phyloP scores from a whole-genome alignment of 2,797 vertebrate genomes.

The Loriculus beryllinus region DNA sequence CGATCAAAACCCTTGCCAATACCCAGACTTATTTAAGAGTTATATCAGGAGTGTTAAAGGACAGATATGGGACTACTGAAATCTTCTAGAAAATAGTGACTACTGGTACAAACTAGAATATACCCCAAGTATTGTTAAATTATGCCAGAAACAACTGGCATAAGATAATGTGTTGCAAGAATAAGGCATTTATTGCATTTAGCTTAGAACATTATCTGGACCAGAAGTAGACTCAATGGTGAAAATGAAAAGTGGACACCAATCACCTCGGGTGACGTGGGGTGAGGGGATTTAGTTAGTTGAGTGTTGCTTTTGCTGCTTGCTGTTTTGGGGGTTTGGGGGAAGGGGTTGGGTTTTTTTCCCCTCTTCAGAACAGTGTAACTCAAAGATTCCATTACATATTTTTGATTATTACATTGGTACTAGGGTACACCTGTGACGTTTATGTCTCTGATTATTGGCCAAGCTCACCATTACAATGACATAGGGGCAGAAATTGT shows the following conservation, averaged over 20 bases:
- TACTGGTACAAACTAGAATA: neutral
- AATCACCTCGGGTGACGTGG: accelerated
- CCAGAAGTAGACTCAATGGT: neutral
- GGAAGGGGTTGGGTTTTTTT: neutral
- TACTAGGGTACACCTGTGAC: neutral
- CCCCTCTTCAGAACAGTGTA: neutral
- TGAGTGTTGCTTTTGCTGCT: neutral
- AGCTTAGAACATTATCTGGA: neutral
- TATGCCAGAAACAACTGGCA: neutral
- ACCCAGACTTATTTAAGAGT: neutral
- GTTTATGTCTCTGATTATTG: neutral
- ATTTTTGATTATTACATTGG: neutral
- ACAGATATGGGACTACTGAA: neutral
- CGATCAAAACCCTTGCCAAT: neutral
- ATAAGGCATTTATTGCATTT: neutral
- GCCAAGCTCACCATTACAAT: neutral
- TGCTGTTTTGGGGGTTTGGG: neutral
- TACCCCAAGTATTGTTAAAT: neutral
- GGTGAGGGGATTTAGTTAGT: neutral
- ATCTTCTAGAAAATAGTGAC: neutral
- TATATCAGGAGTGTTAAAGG: neutral
- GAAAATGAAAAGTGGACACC: neutral
- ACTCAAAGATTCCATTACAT: neutral
- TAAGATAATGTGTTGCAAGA: neutral
- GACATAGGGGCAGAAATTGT: neutral